Conservation (phyloP, 2,113 vertebrate genomes). For the Muscicapa adusta region DNA sequence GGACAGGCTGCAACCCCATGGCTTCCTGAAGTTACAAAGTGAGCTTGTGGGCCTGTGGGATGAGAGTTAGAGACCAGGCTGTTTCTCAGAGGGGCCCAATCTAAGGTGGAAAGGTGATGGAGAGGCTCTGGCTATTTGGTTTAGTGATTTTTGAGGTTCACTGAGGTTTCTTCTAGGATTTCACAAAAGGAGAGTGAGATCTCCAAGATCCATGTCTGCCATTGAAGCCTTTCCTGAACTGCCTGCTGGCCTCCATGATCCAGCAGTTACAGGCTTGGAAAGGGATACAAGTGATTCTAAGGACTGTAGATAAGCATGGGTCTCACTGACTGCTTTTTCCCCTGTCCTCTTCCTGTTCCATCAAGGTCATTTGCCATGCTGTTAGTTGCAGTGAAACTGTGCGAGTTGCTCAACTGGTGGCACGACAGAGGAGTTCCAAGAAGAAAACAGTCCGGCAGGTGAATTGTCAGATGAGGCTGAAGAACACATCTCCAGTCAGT, state of each 20-base stretch:
- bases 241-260: background rate
- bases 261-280: background rate
- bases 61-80: background rate
- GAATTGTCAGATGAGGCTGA: slow-evolving; percentile 87
- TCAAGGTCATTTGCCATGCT: slow-evolving; percentile 83
- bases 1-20: background rate
- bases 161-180: background rate
- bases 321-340: background rate
- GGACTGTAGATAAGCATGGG: background rate
- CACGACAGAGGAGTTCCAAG: slow-evolving; percentile 83
- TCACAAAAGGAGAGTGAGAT: background rate
- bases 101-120: background rate
- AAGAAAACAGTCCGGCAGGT: slow-evolving; percentile 79
- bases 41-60: accelerated
- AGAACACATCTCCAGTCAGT: slow-evolving; percentile 74
- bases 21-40: background rate
- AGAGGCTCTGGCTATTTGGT: background rate
- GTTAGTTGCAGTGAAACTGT: slow-evolving; percentile 80
- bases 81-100: accelerated
- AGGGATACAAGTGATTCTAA: background rate
- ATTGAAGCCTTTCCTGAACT: background rate
- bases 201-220: background rate
- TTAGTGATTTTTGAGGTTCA: background rate
- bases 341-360: background rate
- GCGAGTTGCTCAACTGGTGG: slow-evolving; percentile 86